Evolutionary conservation across 2,113 vertebrate genomes (phyloP), one percentile per base, ranked within the genome.

Genomic region (Mirza zaza): DNA sequence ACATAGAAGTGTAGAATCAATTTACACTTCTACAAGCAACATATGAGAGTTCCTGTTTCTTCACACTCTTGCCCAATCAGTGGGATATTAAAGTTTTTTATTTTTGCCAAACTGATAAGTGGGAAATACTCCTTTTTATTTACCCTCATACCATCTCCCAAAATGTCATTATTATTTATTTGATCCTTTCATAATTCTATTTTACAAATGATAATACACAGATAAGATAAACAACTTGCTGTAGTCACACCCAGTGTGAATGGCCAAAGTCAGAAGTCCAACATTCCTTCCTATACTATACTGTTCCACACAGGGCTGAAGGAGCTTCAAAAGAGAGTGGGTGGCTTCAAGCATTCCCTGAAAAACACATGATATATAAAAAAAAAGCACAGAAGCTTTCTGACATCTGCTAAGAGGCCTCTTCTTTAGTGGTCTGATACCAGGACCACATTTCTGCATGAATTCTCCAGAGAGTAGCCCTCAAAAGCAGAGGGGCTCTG

Each of bases 371-470:
- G 84, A 76, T 61, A n/a, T 90, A 36, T 90, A 87, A 65, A 68
- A 65, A 79, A 73, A 89, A 65, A 79, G 14, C 52, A 39, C 39
- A 80, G 63, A 91, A 68, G 79, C 73, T 93, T 96, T 94, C 83
- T 10, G 52, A 95, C 86, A 76, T 95, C 68, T 90, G 59, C 93
- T 97, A 90, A 97, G 79, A 94, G 89, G 45, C 34, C 57, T 86
- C 95, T 34, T 97, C 95, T 90, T 91, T 90, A 90, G 93, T 96
- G 88, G 45, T 95, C 57, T 94, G 36, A 95, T 95, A 93, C 91
- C 73, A 91, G 94, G 79, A 94, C 89, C 68, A 55, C 70, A 91
- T 94, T 96, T 96, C 91, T 96, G 39, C 87, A 52, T 45, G 87
- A 92, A 57, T 94, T 29, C 92, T 63, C 90, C 75, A 11, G 82